Evolutionary conservation across 2,113 vertebrate genomes (phyloP).

Genomic region (Sapayoa aenigma): DNA sequence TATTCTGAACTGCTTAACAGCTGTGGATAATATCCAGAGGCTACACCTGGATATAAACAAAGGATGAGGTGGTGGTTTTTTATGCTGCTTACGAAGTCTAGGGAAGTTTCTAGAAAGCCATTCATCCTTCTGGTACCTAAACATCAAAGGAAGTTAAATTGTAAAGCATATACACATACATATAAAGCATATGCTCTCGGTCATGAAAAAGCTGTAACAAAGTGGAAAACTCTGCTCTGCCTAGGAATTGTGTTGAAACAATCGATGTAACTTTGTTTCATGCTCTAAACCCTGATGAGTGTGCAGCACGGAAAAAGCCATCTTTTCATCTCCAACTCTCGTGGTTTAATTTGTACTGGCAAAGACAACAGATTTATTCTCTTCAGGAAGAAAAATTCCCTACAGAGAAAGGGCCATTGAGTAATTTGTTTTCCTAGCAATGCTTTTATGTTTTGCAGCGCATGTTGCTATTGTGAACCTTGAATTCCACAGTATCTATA

Average conservation of each 20-base stretch:
- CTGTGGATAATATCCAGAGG: background rate
- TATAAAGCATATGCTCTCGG: no score
- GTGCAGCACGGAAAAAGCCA: background rate
- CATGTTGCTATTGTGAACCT: background rate
- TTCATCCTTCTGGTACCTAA: background rate
- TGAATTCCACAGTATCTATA: background rate
- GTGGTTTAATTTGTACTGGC: constrained; percentile 29
- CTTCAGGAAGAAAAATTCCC: constrained; percentile 14
- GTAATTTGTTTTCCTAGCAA: background rate
- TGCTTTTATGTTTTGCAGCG: background rate
- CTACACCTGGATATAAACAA: background rate
- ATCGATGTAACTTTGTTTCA: background rate
- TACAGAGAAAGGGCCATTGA: background rate
- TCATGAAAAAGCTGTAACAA: background rate
- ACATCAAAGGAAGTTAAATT: background rate
- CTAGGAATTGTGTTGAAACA: background rate
- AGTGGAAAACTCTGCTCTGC: background rate
- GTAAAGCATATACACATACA: background rate
- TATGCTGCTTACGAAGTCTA: background rate
- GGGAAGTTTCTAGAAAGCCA: background rate
- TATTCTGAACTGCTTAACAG: background rate
- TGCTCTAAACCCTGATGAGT: background rate
- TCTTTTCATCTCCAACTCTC: background rate
- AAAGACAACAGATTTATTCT: constrained; percentile 28
- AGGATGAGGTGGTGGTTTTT: background rate